These are phyloP conservation scores for Zingel zingel DNA, from an alignment of 2,113 vertebrate genomes.

Conservation along the genomic window DNA sequence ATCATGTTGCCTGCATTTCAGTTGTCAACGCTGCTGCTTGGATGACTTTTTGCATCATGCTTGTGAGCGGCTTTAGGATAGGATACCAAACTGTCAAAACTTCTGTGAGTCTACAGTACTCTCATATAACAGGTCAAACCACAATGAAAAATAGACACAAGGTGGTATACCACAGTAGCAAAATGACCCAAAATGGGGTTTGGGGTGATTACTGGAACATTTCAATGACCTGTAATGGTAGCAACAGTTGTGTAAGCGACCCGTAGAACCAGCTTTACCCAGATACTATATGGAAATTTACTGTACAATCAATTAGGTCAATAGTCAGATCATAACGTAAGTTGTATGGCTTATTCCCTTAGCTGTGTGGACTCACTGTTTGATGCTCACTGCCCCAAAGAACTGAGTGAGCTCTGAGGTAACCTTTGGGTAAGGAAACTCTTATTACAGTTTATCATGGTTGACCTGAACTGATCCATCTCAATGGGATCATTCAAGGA, in stretches of 20 bases:
- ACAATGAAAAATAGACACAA: neutral
- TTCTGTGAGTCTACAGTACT: neutral
- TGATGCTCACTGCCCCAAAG: constrained; percentile 25
- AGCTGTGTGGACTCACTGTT: neutral
- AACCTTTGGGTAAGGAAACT: constrained; percentile 59
- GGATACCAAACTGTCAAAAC: constrained; percentile 44
- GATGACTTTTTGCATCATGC: neutral
- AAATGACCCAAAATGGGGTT: neutral
- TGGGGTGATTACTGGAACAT: constrained; percentile 22
- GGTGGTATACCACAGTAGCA: neutral
- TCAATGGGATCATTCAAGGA: constrained; percentile 58
- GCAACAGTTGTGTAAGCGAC: neutral
- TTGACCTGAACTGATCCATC: constrained; percentile 56
- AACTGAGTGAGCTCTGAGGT: constrained; percentile 60
- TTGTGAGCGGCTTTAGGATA: constrained; percentile 15
- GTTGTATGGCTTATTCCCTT: neutral
- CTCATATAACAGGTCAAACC: constrained; percentile 51
- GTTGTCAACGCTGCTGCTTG: neutral
- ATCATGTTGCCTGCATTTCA: neutral
- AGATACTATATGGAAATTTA: neutral
- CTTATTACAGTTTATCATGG: constrained; percentile 44
- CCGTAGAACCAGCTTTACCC: neutral
- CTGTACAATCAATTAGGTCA: neutral
- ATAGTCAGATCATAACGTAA: neutral
- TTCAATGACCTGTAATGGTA: neutral